Conservation (phyloP, 1,140 invertebrate species). For the Vollenhovia emeryi region DNA sequence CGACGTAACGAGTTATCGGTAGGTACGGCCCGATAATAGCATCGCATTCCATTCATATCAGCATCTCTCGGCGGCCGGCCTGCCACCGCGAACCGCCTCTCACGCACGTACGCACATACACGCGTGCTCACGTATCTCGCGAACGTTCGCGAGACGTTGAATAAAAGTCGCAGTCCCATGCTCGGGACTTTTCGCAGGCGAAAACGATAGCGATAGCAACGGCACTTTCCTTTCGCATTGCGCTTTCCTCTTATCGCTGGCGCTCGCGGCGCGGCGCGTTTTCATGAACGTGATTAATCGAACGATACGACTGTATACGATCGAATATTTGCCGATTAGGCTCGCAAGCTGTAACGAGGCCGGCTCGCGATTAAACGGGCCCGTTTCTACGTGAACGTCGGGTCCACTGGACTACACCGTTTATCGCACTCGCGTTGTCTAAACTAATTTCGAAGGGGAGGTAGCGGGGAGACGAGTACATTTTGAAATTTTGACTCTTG, state of each 20-base stretch:
- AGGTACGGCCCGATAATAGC: constrained; percentile 80
- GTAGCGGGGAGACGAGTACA: not conserved
- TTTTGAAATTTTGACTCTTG: not conserved
- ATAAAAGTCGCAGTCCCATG: not conserved
- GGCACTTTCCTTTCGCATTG: not conserved
- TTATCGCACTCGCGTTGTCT: not conserved
- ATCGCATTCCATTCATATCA: constrained; percentile 84
- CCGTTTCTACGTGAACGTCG: not conserved
- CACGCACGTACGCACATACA: not conserved
- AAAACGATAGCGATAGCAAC: not conserved
- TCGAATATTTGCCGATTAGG: not conserved
- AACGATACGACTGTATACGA: not conserved
- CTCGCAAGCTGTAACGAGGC: not conserved
- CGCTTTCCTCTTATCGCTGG: not conserved
- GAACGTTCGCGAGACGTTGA: not conserved
- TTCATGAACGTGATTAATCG: constrained; percentile 9
- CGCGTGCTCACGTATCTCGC: not conserved
- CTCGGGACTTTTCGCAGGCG: not conserved
- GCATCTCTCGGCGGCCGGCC: constrained; percentile 67
- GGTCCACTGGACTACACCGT: not conserved
- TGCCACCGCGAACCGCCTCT: constrained; percentile 54
- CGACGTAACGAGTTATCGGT: constrained; percentile 77
- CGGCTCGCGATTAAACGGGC: not conserved
- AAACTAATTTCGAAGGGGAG: not conserved
- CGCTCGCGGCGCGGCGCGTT: not conserved